Evolutionary conservation across 2,888 invertebrate genomes (phyloP).

Genomic region (Pycnomerus fuliginosus): DNA sequence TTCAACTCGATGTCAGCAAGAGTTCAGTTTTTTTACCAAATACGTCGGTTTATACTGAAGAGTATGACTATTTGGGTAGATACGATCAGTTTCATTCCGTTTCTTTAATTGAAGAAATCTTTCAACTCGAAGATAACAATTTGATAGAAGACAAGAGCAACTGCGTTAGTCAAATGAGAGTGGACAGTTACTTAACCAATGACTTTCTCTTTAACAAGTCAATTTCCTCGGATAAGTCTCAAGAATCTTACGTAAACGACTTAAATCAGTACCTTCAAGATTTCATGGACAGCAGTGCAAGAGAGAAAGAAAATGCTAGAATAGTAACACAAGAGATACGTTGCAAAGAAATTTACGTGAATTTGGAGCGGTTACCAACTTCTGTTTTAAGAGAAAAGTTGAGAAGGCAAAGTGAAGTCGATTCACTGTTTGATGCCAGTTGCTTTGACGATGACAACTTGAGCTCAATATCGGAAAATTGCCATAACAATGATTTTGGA

Average conservation of each 20-base stretch:
- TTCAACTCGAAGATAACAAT: slow-evolving; percentile 10
- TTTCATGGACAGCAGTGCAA: neutral
- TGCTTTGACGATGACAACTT: slow-evolving; percentile 11
- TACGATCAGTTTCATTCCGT: slow-evolving; percentile 18
- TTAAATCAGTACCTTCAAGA: slow-evolving; percentile 5
- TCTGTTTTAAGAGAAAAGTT: slow-evolving; percentile 7
- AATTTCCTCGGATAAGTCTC: neutral
- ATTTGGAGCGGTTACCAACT: slow-evolving; percentile 9
- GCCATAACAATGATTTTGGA: neutral
- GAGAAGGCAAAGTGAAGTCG: slow-evolving; percentile 9
- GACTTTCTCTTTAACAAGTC: slow-evolving; percentile 7
- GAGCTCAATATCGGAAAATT: slow-evolving; percentile 3
- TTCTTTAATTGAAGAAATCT: slow-evolving; percentile 12
- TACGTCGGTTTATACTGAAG: slow-evolving; percentile 7
- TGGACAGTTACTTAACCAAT: slow-evolving; percentile 8
- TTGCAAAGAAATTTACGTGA: slow-evolving; percentile 7
- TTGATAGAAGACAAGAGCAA: slow-evolving; percentile 4
- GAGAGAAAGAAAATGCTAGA: neutral
- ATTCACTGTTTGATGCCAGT: slow-evolving; percentile 10
- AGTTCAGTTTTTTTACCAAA: slow-evolving; percentile 8
- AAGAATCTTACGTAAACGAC: slow-evolving; percentile 4
- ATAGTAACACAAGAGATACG: neutral
- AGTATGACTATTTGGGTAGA: slow-evolving; percentile 18
- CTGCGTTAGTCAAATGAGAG: slow-evolving; percentile 10
- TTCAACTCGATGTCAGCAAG: neutral